Percentiles rank a stretch among this genome's conserved stretches.
Conservation (phyloP, 2,113 vertebrate species). For the Myiopsitta monachus region DNA sequence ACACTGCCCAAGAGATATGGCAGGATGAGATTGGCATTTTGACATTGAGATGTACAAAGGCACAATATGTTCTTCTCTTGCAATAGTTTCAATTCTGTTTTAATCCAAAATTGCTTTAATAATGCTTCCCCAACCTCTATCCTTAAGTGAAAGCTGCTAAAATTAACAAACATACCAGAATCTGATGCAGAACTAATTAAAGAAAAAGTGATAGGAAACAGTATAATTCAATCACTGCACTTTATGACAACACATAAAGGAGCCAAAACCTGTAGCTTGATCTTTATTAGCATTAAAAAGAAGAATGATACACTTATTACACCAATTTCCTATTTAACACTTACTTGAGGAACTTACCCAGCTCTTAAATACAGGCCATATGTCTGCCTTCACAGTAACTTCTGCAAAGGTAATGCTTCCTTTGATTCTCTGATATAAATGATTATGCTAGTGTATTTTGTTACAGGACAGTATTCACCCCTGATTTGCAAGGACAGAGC, state of each 20-base stretch:
- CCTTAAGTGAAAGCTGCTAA: not conserved
- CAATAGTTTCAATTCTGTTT: not conserved
- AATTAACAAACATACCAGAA: not conserved
- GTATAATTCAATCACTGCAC: not conserved
- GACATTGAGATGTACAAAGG: not conserved
- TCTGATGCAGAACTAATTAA: not conserved
- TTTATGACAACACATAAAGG: not conserved
- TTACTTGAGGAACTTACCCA: not conserved
- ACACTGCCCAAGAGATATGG: not conserved
- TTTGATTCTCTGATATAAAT: not conserved
- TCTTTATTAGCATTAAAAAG: not conserved
- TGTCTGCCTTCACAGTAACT: not conserved
- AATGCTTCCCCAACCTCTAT: not conserved
- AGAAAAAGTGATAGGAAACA: not conserved
- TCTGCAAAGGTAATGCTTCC: not conserved
- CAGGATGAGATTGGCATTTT: not conserved
- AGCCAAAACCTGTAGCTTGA: not conserved
- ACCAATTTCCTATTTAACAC: not conserved
- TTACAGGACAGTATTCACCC: not conserved
- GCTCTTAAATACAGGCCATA: not conserved
- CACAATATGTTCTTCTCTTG: not conserved
- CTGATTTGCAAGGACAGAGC: not conserved
- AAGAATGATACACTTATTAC: conserved; percentile 1
- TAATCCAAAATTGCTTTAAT: not conserved
- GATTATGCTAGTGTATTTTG: not conserved